A percentile compares a stretch with the other conserved stretches of the same genome.
Conservation (phyloP, 2,888 invertebrate species). For the Philopedon plagiatum region DNA sequence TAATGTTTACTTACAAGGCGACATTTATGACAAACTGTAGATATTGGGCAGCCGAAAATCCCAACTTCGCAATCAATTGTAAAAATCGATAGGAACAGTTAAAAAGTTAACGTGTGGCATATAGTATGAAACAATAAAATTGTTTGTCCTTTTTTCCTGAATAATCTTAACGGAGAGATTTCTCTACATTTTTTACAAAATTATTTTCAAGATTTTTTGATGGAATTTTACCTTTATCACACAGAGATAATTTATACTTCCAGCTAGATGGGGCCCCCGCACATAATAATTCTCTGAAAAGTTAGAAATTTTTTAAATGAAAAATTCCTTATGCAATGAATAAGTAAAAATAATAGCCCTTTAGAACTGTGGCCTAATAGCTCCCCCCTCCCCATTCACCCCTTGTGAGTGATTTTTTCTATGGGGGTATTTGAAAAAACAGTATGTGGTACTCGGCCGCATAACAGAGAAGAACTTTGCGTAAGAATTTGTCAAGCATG, state of each 20-base stretch:
- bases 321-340: conserved; percentile 20
- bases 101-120: conserved; percentile 28
- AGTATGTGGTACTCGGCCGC: too few relatives aligned
- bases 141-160: conserved; percentile 18
- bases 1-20: conserved; percentile 22
- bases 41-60: too few relatives aligned
- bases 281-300: too few relatives aligned
- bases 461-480: conserved; percentile 17
- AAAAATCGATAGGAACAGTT: not conserved
- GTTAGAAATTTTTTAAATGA: conserved; percentile 20
- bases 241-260: conserved; percentile 7
- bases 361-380: conserved; percentile 13
- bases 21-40: conserved; percentile 4
- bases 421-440: not conserved
- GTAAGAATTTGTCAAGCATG: not conserved
- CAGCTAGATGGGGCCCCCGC: too few relatives aligned
- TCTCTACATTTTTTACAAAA: not conserved
- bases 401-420: conserved; percentile 21
- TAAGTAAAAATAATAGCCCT: conserved; percentile 7
- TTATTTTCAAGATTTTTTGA: not conserved
- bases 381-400: too few relatives aligned
- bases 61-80: not conserved
- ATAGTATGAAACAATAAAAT: too few relatives aligned
- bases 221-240: not conserved
- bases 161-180: conserved; percentile 13